These are phyloP conservation scores for Dicentrarchus labrax DNA, from an alignment of 2,113 vertebrate genomes.

Conservation along the genomic window DNA sequence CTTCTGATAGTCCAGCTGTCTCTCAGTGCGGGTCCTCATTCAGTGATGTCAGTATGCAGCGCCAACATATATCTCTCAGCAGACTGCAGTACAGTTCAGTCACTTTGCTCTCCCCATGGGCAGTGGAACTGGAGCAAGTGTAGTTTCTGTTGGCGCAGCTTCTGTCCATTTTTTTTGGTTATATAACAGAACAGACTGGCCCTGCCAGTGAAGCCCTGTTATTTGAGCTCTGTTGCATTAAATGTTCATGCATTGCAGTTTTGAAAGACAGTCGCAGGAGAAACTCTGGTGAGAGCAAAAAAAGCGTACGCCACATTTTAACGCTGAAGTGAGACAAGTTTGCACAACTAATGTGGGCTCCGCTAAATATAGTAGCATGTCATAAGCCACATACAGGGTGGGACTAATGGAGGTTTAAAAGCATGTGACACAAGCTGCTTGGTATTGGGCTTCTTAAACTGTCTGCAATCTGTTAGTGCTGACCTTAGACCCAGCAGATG, in stretches of 20 bases:
- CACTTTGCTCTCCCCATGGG: constrained; percentile 25
- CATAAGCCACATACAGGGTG: constrained; percentile 27
- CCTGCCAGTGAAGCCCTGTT: constrained; percentile 11
- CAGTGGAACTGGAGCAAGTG: constrained; percentile 29
- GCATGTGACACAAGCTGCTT: constrained; percentile 61
- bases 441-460: constrained; percentile 54
- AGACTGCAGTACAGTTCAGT: constrained; percentile 25
- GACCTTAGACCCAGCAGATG: constrained; percentile 53
- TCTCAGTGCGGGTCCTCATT: neutral
- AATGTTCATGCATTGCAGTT: constrained; percentile 28
- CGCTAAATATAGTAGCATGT: constrained; percentile 54
- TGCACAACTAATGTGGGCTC: neutral
- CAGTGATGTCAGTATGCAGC: constrained; percentile 1
- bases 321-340: neutral
- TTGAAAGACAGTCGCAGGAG: constrained; percentile 8
- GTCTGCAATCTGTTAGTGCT: constrained; percentile 69
- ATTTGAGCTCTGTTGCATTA: constrained; percentile 39
- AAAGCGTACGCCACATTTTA: neutral
- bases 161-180: constrained; percentile 32
- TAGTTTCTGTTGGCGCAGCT: constrained; percentile 34
- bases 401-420: constrained; percentile 48
- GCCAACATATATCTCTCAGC: neutral
- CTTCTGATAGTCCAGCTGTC: neutral
- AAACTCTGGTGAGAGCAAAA: neutral
- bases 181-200: constrained; percentile 41